Percentiles rank a stretch among this genome's conserved stretches.
These are phyloP conservation scores for Neoscelio sp. DNA, from an alignment of 2,888 invertebrate species.

Conservation along the genomic window DNA sequence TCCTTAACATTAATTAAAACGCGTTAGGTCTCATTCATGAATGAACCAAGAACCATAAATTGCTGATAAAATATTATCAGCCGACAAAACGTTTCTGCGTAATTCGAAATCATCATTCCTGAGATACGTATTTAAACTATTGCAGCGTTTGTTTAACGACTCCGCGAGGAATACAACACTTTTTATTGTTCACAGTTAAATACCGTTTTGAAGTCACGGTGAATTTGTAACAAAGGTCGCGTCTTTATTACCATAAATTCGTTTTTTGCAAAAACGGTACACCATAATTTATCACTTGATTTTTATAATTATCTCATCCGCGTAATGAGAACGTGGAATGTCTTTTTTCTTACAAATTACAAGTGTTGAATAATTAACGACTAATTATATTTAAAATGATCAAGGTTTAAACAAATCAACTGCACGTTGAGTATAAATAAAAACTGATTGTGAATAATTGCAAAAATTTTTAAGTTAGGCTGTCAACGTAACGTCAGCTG, in stretches of 20 bases:
- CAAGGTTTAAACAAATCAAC: background rate
- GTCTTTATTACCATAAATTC: background rate
- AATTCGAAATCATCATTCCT: background rate
- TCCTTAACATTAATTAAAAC: constrained; percentile 8
- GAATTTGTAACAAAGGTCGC: constrained; percentile 48
- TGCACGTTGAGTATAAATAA: too few species aligned
- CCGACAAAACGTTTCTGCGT: background rate
- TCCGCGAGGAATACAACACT: background rate
- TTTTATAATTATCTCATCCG: constrained; percentile 32
- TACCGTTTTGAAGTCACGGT: constrained; percentile 15
- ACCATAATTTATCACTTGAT: constrained; percentile 40
- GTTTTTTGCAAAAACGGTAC: constrained; percentile 36
- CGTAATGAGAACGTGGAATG: constrained; percentile 7
- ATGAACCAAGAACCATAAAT: background rate
- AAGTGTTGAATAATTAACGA: constrained; percentile 14
- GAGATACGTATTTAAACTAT: constrained; percentile 1
- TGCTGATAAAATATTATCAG: background rate
- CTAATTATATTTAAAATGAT: background rate
- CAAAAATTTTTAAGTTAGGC: too few species aligned
- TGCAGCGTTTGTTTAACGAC: background rate
- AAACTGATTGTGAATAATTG: too few species aligned
- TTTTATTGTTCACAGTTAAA: constrained; percentile 28
- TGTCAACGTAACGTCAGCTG: too few species aligned
- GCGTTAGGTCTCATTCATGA: background rate
- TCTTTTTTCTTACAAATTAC: constrained; percentile 20